Conservation (phyloP, 2,113 vertebrate genomes). For the Esox niger region DNA sequence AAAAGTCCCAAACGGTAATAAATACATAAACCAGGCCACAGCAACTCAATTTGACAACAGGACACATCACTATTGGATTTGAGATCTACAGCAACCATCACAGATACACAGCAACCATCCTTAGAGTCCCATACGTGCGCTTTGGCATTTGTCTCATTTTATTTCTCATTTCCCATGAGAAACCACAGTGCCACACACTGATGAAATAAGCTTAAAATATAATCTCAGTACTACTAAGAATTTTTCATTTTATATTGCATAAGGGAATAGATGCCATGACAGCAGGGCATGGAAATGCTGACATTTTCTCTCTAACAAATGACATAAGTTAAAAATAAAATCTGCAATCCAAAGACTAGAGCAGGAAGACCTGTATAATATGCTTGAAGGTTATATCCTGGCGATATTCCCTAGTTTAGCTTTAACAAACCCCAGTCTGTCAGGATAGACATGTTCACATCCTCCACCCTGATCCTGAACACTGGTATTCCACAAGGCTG, state of each 20-base stretch:
- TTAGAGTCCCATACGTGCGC: neutral
- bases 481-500: no score
- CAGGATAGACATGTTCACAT: no score
- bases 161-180: neutral
- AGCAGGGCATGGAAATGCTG: neutral
- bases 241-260: neutral
- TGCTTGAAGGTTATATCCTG: no score
- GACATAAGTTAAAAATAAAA: neutral
- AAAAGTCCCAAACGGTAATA: conserved; percentile 38
- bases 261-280: no score
- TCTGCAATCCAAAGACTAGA: no score
- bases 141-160: neutral
- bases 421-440: no score
- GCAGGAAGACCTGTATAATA: no score
- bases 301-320: neutral
- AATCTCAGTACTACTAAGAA: neutral
- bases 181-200: neutral
- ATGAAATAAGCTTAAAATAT: neutral
- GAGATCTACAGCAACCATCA: conserved; percentile 40
- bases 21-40: conserved; percentile 51
- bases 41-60: conserved; percentile 46
- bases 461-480: no score
- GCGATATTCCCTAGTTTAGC: no score
- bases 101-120: neutral
- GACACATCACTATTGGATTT: conserved; percentile 57